phyloP scores from a whole-genome alignment of 2,113 vertebrate species.

The Gobio gobio region DNA sequence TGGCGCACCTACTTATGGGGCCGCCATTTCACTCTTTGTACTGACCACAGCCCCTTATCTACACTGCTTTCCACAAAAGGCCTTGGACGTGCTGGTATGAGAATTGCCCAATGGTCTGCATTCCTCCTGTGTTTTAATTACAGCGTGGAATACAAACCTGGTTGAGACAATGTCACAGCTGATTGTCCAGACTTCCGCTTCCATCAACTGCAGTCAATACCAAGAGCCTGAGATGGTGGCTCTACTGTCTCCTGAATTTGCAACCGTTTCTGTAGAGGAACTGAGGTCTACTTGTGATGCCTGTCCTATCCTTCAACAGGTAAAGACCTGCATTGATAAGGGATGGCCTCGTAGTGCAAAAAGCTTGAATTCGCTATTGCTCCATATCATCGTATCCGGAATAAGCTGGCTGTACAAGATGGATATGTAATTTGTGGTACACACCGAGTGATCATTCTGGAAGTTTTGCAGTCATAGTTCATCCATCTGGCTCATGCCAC shows the following conservation, averaged over 20 bases:
- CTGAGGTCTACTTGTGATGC: not conserved
- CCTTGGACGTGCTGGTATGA: not conserved
- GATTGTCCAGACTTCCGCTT: conserved; percentile 14
- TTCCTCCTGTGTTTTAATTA: not conserved
- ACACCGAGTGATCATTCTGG: not conserved
- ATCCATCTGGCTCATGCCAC: conserved; percentile 18
- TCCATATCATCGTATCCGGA: not conserved
- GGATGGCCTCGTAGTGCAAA: not conserved
- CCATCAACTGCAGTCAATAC: not conserved
- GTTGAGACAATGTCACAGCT: not conserved
- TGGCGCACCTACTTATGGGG: not conserved
- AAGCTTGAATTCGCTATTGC: not conserved
- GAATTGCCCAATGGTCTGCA: not conserved
- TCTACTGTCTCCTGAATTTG: conserved; percentile 7
- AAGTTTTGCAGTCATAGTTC: not conserved
- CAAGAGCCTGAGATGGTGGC: not conserved
- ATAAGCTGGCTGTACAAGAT: not conserved
- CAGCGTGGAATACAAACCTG: not conserved
- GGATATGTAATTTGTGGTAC: not conserved
- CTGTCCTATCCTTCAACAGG: no score
- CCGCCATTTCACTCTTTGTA: not conserved
- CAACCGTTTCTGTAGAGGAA: not conserved
- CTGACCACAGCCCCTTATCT: not conserved
- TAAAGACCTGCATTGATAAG: not conserved
- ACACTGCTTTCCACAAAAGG: not conserved